Evolutionary conservation across 2,888 invertebrate genomes (phyloP), one percentile per base, ranked within the genome.

Genomic region (Caenorhabditis sulstoni): DNA sequence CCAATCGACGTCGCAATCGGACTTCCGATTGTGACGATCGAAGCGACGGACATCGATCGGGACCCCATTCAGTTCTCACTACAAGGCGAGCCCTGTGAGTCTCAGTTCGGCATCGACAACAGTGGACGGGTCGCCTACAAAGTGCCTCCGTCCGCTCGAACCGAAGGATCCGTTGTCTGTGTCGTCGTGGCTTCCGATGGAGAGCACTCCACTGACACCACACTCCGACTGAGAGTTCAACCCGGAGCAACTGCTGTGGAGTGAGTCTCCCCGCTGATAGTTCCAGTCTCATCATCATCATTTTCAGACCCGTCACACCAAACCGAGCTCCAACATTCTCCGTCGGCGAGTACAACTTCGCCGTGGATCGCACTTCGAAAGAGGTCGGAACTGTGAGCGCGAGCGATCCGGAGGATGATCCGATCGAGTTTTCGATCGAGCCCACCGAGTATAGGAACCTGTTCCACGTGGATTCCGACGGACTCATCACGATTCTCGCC

Each of bases 391-490:
- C 37, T 3, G 81, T 85, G 1, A 41, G 16, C 0, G 85, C 81
- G 3, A 16, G 39, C 1, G 85, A 85, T 58, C 61, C 78, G 0
- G 84, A 85, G 39, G 64, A 76, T 4, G 82, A 84, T 44, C 59
- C 20, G 2, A 58, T 85, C 9, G 52, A 58, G 16, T 79, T 68
- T 14, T 58, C 77, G 8, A 86, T 88, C 16, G 84, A 86, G 35
- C 88, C 88, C 2, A 49, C 81, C 3, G 81, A 87, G 49, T 88
- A 85, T 65, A 67, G 84, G 14, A 81, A 85, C 39, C 81, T 87
- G 22, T 88, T 88, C 73, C 77, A 75, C 18, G 67, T 88, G 29
- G 81, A 83, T 35, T 20, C 62, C 14, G 44, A 61, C 20, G 86
- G 86, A 45, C n/a, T 50, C 37, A 61, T 65, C 45, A 52, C 22